Conservation (phyloP, 1,140 invertebrate genomes). For the Drosophila cardini region DNA sequence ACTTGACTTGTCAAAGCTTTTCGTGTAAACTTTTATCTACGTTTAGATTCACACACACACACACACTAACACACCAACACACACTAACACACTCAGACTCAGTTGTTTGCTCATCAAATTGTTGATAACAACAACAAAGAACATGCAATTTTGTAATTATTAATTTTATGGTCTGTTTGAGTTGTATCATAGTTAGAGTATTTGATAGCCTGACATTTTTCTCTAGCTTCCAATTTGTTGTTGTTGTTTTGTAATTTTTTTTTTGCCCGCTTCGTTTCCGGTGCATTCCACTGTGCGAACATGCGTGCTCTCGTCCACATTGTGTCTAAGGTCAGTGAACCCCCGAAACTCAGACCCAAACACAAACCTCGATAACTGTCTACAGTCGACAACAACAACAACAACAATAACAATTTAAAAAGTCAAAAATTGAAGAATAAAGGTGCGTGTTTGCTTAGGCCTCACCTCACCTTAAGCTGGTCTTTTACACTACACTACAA, state of each 20-base stretch:
- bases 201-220: conserved; percentile 21
- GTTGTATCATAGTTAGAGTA: background rate
- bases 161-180: conserved; percentile 77
- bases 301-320: conserved; percentile 11
- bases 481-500: background rate
- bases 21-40: conserved; percentile 65
- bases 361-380: conserved; percentile 12
- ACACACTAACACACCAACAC: background rate
- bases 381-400: background rate
- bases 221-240: conserved; percentile 5
- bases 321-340: conserved; percentile 72
- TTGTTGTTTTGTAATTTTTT: conserved; percentile 12
- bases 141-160: conserved; percentile 80
- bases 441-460: conserved; percentile 77
- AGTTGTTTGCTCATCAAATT: conserved; percentile 39
- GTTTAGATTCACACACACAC: conserved; percentile 53
- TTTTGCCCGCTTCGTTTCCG: conserved; percentile 37
- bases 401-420: conserved; percentile 2
- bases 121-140: conserved; percentile 44
- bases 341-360: conserved; percentile 6
- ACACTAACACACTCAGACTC: background rate
- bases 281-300: conserved; percentile 28
- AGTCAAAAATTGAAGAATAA: conserved; percentile 26
- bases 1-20: conserved; percentile 23
- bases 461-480: conserved; percentile 9